Evolutionary conservation across 2,888 invertebrate genomes (phyloP), one percentile per base, ranked within the genome.

Genomic region (Stegophylla sp.): DNA sequence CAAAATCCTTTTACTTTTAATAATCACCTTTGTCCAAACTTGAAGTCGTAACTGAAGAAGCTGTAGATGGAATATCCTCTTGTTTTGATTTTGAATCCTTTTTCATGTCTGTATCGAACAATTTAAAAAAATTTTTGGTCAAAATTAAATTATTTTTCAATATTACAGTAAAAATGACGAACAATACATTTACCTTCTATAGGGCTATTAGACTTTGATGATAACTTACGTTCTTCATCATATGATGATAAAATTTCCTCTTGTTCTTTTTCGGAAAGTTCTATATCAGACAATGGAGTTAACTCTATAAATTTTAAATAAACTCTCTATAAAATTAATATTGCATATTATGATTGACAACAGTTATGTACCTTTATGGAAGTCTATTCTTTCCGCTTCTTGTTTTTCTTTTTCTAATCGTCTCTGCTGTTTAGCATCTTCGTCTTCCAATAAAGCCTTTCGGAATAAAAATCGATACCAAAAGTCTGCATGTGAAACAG

Each of bases 381-480:
- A 88, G 83, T 87, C 86, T 23, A 88, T 84, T 83, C 84, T 86
- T 81, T 88, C 88, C 9, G 88, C 87, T 61, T 87, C 86, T 84
- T 87, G 85, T 84, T 86, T 87, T 83, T 85, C 89, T 87, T 86
- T 90, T 84, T 85, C 85, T 84, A 87, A 87, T 74, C 83, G 85
- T 84, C 88, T 88, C 72, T 92, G 88, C 82, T 91, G 89, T 45
- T 92, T 90, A 10, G 92, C 92, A 84, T 94, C 88, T 3, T 92
- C 90, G 86, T 93, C 91, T 85, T 93, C 91, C 1, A 94, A 87
- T 67, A 93, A 87, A n/a, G 93, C 92, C 85, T 93, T 91, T 85
- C 92, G 92, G 88, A 93, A 95, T 85, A 94, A 89, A 86, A 94
- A 95, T 71, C 94, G 89, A 85, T 92, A 91, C 94, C 94, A 95